Conservation (phyloP, 2,113 vertebrate genomes). For the Turdus rufiventris region DNA sequence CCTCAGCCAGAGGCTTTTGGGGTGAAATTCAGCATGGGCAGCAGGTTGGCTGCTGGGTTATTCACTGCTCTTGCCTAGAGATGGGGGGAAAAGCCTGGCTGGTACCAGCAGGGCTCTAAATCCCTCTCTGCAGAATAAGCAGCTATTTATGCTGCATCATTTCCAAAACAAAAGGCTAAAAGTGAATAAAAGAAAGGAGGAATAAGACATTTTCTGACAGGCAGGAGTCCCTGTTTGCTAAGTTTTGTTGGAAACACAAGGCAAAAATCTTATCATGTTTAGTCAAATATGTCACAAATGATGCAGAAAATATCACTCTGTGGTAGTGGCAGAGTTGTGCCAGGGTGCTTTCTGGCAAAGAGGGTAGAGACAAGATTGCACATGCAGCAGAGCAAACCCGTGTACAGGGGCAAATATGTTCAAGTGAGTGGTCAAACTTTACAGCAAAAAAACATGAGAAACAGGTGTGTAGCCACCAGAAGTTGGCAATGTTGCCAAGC, state of each 20-base stretch:
- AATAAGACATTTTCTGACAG: conserved; percentile 22
- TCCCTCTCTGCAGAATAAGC: not conserved
- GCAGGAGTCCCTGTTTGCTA: not conserved
- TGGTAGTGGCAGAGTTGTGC: not conserved
- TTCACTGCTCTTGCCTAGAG: not conserved
- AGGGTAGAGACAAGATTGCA: not conserved
- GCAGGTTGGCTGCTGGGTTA: not conserved
- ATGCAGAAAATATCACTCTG: conserved; percentile 30
- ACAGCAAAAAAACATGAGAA: not conserved
- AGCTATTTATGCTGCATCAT: not conserved
- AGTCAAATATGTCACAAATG: conserved; percentile 28
- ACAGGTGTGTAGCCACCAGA: not conserved
- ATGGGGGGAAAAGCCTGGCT: not conserved
- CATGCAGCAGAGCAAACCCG: not conserved
- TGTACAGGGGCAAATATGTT: not conserved
- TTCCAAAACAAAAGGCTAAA: conserved; percentile 15
- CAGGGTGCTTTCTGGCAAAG: not conserved
- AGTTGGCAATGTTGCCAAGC: not conserved
- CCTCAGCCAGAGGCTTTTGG: conserved; percentile 10
- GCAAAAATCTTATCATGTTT: not conserved
- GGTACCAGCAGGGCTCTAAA: not conserved
- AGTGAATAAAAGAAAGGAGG: not conserved
- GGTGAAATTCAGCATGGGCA: not conserved
- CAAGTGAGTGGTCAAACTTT: not conserved
- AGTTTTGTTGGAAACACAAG: not conserved